phyloP scores from a whole-genome alignment of 2,888 invertebrate species.

The Phengaris alcon region DNA sequence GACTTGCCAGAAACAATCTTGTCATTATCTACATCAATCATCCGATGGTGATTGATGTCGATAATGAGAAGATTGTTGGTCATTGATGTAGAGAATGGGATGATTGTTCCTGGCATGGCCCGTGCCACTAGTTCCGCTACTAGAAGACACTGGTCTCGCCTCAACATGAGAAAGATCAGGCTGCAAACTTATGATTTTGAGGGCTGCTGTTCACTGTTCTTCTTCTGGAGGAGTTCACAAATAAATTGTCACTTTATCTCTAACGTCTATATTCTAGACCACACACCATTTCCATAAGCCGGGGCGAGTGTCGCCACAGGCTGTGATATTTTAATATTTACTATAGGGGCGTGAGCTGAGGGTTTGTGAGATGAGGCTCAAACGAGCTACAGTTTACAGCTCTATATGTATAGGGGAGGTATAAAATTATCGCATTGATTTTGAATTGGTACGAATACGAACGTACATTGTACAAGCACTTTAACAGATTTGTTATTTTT shows the following conservation, averaged over 20 bases:
- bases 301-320: slow-evolving; percentile 24
- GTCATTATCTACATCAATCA: too few relatives aligned
- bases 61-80: too few relatives aligned
- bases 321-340: slow-evolving; percentile 54
- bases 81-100: too few relatives aligned
- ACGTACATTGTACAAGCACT: not conserved
- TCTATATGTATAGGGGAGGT: not conserved
- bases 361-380: not conserved
- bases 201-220: too few relatives aligned
- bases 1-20: too few relatives aligned
- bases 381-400: slow-evolving; percentile 5
- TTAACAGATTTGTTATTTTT: not conserved
- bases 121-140: too few relatives aligned
- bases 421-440: not conserved
- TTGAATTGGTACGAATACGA: not conserved
- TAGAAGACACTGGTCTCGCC: too few relatives aligned
- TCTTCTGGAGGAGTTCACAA: too few relatives aligned
- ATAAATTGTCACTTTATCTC: not conserved
- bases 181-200: too few relatives aligned
- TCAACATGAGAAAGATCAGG: too few relatives aligned
- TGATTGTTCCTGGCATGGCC: too few relatives aligned
- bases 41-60: too few relatives aligned
- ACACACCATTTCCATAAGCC: slow-evolving; percentile 12
- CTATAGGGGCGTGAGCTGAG: slow-evolving; percentile 38
- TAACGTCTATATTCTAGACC: not conserved